phyloP scores from a whole-genome alignment of 2,888 invertebrate species.

The Apotomis turbidana region DNA sequence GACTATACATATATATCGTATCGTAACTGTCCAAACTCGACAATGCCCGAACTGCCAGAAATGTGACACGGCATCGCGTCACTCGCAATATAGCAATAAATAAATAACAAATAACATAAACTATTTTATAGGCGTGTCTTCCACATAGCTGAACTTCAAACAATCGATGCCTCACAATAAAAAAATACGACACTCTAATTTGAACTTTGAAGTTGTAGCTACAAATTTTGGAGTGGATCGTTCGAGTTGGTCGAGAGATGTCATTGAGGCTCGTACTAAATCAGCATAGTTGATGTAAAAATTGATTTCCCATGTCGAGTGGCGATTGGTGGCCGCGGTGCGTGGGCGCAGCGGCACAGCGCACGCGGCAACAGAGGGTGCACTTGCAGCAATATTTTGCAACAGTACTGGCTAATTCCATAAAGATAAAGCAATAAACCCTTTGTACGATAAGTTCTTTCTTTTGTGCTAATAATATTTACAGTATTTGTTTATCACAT shows the following conservation, averaged over 20 bases:
- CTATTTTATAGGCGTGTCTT: constrained; percentile 44
- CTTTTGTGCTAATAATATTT: too few relatives aligned
- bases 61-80: constrained; percentile 38
- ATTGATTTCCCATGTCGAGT: constrained; percentile 65
- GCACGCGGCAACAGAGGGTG: constrained; percentile 4
- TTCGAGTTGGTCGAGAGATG: constrained; percentile 24
- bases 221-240: constrained; percentile 1
- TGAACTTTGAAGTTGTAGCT: background rate
- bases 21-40: constrained; percentile 23
- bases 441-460: too few relatives aligned
- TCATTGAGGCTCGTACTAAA: constrained; percentile 37
- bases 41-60: constrained; percentile 26
- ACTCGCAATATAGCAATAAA: constrained; percentile 38
- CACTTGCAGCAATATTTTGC: background rate
- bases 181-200: constrained; percentile 11
- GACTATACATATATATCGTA: background rate
- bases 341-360: constrained; percentile 54
- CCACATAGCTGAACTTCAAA: constrained; percentile 42
- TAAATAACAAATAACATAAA: constrained; percentile 42
- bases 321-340: constrained; percentile 53
- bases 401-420: too few relatives aligned
- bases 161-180: constrained; percentile 36
- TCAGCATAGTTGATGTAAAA: constrained; percentile 54
- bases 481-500: too few relatives aligned
- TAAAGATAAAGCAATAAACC: too few relatives aligned